Base-by-base conservation (phyloP, 2,113 vertebrate species). In the Guaruba guarouba region DNA sequence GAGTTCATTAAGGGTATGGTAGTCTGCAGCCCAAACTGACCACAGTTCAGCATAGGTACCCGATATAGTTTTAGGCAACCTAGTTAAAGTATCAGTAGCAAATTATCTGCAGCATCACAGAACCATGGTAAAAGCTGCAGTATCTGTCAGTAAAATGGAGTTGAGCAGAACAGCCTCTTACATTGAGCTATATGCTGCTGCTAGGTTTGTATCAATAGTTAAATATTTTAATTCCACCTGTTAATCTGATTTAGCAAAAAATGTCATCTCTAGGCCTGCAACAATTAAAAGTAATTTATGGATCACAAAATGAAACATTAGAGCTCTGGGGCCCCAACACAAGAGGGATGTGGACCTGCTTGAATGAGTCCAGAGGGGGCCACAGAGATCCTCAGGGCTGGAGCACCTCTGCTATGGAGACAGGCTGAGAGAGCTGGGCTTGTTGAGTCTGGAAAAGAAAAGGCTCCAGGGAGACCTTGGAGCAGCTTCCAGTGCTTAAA, bases 11-110 rank as follows among this genome's bases (percentile, higher is more conserved):
- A 13, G 43, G 7, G 15, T 10, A 4, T 33, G 29, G 25, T 48
- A 52, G n/a, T 31, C 54, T 75, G 49, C 55, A 75, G 20, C 67
- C 23, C 63, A 23, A 7, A 28, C 52, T 78, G 70, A 13, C 46
- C 1, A 1, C 3, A 13, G 18, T 48, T 86, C 67, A 28, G 12
- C 8, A 0, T 16, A 11, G 0, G 1, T 31, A 14, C 18, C 31
- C 33, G 11, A 22, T 43, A 19, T 7, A 7, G 27, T 43, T 83
- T 69, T 22, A 43, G 63, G 24, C 57, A 55, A 5, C 28, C 31
- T 23, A 5, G 13, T 29, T 67, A 19, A 62, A 55, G 16, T 33
- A 28, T 17, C 24, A 23, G 25, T 33, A 51, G 35, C 24, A 68
- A 67, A 62, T n/a, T 3, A 5, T 2, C 11, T 20, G 19, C 19